Base-by-base conservation (phyloP, 35 echinoderm and acorn worm genomes). In the Chiridota heheva region DNA sequence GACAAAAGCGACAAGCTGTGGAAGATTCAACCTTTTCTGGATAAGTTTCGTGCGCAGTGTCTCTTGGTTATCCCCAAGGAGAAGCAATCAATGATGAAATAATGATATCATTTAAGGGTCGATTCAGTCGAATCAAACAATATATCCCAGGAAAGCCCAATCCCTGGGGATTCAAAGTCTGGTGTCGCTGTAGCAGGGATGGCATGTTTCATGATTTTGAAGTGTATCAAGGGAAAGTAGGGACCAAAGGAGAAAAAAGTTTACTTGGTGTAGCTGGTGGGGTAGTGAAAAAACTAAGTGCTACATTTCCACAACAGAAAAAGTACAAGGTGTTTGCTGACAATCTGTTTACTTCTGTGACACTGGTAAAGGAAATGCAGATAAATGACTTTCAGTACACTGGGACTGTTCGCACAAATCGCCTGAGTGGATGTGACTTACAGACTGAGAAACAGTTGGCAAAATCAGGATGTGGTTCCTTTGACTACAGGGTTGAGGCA, bases 201-300 rank as follows among this genome's bases (percentile, higher is more conserved):
- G 78, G 78, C 36, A 56, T 82, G 60, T 24, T 82, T 17, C 43
- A 65, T 33, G 61, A 82, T 30, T 82, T 67, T 67, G 78, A 69
- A 12, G 78, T 67, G 15, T 67, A 82, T 20, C 60, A 82, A 82
- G 78, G 61, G 18, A 73, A 73, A 36, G 24, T 25, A 5, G 33
- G 18, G 38, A 41, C 25, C 49, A 45, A 32, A 73, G 24, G 44
- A 73, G 36, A 33, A 17, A 67, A 30, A 67, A 38, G 36, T 67
- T 18, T 28, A 58, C 56, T 58, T 33, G 63, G 5, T 4, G 5
- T 67, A 27, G 63, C 27, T 30, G 63, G 63, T 38, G 63, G 37
- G 2, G 63, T 58, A 58, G 56, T 58, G 56, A 58, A 17, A 17
- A 67, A 67, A 67, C 63, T 67, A 67, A 33, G 63, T 38, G 28